Conservation (phyloP, 2,113 vertebrate genomes). For the Grammomys dolichurus region DNA sequence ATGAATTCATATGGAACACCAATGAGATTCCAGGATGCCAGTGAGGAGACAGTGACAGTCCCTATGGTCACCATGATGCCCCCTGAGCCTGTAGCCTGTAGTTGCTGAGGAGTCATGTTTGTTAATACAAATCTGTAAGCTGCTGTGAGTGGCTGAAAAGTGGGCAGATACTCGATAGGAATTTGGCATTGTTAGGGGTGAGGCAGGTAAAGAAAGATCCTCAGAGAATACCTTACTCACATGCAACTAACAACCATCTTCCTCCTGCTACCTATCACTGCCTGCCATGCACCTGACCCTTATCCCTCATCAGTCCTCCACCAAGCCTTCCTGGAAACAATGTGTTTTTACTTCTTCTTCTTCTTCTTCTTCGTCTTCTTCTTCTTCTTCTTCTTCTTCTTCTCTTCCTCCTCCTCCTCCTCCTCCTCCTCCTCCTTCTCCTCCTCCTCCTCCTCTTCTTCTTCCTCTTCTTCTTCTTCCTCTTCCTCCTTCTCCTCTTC, state of each 20-base stretch:
- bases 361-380: no score
- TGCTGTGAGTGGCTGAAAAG: neutral
- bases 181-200: neutral
- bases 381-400: no score
- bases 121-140: neutral
- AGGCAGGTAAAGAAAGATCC: neutral
- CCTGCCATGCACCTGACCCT: no score
- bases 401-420: rapidly evolving
- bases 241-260: rapidly evolving
- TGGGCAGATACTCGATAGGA: neutral
- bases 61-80: rapidly evolving
- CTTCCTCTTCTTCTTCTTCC: no score
- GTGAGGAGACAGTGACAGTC: neutral
- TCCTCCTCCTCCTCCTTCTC: no score
- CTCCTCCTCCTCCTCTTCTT: no score
- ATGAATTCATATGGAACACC: neutral
- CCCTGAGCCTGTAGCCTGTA: neutral
- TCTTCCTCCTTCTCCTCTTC: no score
- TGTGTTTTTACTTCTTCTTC: neutral
- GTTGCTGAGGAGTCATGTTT: neutral
- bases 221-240: neutral
- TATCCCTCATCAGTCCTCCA: neutral
- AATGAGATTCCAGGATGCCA: no score
- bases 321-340: neutral
- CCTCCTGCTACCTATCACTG: rapidly evolving